Evolutionary conservation across 2,797 vertebrate genomes (phyloP).

Genomic region (Esox lucius): DNA sequence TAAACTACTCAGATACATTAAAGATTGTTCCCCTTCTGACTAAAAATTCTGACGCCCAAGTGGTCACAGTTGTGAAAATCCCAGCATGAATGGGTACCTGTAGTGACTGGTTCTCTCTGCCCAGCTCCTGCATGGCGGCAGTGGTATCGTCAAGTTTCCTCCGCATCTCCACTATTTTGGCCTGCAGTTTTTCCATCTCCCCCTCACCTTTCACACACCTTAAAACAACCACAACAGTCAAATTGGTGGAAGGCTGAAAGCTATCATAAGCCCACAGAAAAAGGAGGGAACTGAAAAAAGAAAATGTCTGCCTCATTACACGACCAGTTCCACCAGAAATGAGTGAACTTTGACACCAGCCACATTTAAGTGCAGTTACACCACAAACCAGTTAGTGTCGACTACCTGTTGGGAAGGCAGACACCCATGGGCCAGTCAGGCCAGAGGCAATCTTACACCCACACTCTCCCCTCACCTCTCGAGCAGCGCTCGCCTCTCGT

Average conservation of each 20-base stretch:
- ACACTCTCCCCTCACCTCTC: conserved; percentile 78
- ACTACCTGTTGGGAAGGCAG: background rate
- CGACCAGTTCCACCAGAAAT: too few species aligned
- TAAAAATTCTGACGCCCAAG: too few species aligned
- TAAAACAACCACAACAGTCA: conserved; percentile 13
- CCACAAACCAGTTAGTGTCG: too few species aligned
- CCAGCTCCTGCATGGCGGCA: conserved; percentile 97
- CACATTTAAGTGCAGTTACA: too few species aligned
- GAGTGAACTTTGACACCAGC: background rate
- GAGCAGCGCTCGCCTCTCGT: conserved; percentile 91
- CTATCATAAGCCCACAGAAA: background rate
- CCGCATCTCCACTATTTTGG: conserved; percentile 88
- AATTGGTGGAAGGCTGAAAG: background rate
- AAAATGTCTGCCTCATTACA: background rate
- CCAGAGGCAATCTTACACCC: conserved; percentile 4
- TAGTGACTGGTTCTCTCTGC: conserved; percentile 95
- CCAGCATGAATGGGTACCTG: conserved; percentile 74
- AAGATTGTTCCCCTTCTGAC: too few species aligned
- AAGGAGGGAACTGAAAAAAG: background rate
- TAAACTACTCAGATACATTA: too few species aligned
- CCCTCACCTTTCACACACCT: conserved; percentile 96
- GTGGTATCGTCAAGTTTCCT: conserved; percentile 96
- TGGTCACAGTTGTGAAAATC: too few species aligned
- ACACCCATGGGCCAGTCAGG: too few species aligned
- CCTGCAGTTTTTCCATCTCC: conserved; percentile 95